These are phyloP conservation scores for Trichonephila inaurata DNA, from an alignment of 1,140 invertebrate species.

Conservation along the genomic window DNA sequence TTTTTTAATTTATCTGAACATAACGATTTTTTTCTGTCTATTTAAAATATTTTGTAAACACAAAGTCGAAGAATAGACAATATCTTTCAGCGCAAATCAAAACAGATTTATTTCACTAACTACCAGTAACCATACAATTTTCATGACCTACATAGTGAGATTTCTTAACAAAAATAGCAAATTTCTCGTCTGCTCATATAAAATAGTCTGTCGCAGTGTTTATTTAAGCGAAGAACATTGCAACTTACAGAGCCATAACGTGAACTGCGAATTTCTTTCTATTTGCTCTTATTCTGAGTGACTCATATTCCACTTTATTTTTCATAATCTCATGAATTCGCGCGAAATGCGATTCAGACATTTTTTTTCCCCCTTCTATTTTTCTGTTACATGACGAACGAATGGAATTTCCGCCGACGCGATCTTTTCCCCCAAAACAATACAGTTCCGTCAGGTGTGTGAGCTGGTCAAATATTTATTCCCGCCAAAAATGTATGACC, in stretches of 20 bases:
- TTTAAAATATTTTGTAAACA: too few relatives aligned
- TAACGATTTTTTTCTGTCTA: too few relatives aligned
- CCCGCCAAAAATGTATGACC: not conserved
- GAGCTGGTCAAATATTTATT: slow-evolving; percentile 2
- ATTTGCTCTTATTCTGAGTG: not conserved
- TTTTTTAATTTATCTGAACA: too few relatives aligned
- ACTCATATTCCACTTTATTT: not conserved
- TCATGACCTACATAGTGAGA: too few relatives aligned
- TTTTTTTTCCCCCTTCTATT: not conserved
- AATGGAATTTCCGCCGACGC: not conserved
- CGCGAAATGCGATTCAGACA: not conserved
- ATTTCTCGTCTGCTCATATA: too few relatives aligned
- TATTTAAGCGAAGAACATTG: too few relatives aligned
- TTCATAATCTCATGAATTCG: not conserved
- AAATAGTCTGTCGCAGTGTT: too few relatives aligned
- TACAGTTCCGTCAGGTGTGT: slow-evolving; percentile 17
- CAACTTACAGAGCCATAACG: not conserved
- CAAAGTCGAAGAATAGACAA: too few relatives aligned
- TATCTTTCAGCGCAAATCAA: too few relatives aligned
- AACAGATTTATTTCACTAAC: too few relatives aligned
- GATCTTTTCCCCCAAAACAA: not conserved
- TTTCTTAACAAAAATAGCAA: too few relatives aligned
- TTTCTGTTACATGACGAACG: not conserved
- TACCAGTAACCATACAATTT: too few relatives aligned
- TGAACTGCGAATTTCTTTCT: not conserved